These are phyloP conservation scores for Cacatua alba DNA, from an alignment of 2,113 vertebrate species.

Conservation along the genomic window DNA sequence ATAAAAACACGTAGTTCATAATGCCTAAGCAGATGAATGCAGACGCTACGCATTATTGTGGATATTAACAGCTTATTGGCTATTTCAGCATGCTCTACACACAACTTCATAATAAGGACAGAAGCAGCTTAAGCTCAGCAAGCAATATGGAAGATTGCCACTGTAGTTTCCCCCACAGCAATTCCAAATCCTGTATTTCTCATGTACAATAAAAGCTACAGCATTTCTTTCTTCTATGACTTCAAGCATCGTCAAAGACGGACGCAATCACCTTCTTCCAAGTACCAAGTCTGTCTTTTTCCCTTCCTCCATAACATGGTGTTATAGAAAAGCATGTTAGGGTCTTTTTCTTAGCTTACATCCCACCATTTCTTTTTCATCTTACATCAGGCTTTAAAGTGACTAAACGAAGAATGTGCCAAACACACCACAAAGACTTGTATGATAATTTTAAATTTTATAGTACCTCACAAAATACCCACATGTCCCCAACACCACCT, in stretches of 20 bases:
- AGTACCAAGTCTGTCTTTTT: neutral
- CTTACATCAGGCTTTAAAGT: neutral
- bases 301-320: neutral
- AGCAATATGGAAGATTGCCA: neutral
- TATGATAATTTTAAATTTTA: neutral
- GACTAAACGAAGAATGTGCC: neutral
- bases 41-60: neutral
- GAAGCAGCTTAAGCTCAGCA: neutral
- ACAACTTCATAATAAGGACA: neutral
- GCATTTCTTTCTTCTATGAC: neutral
- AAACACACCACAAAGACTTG: accelerated
- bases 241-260: neutral
- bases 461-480: neutral
- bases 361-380: neutral
- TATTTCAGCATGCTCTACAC: neutral
- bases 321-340: neutral
- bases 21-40: neutral
- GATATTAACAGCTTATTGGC: neutral
- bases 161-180: neutral
- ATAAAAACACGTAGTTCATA: neutral
- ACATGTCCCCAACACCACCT: neutral
- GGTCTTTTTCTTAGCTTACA: neutral
- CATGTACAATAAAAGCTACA: neutral
- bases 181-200: neutral
- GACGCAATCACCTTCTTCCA: neutral